phyloP scores from a whole-genome alignment of 2,113 vertebrate genomes.

The Antechinus flavipes region DNA sequence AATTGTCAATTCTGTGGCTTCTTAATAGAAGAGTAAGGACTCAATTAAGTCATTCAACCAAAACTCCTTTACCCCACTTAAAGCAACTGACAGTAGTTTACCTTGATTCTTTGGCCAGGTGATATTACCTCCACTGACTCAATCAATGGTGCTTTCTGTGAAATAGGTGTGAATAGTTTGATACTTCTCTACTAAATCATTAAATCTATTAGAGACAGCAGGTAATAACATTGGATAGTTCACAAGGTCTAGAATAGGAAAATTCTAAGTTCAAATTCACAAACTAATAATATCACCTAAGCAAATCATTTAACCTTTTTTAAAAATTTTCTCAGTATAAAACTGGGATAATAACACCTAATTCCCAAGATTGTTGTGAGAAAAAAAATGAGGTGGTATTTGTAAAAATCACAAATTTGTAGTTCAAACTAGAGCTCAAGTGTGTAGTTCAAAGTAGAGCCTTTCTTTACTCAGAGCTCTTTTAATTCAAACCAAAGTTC shows the following conservation, averaged over 20 bases:
- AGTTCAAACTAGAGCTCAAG: no score
- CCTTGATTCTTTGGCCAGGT: not conserved
- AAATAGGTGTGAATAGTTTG: not conserved
- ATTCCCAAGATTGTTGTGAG: not conserved
- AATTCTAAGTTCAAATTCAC: no score
- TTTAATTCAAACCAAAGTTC: no score
- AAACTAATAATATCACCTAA: no score
- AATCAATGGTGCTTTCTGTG: not conserved
- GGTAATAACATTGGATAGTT: not conserved
- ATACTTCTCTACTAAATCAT: not conserved
- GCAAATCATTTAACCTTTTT: not conserved
- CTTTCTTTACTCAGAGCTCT: no score
- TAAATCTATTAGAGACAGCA: not conserved
- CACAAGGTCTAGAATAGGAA: not conserved
- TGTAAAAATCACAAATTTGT: not conserved
- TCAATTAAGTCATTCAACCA: not conserved
- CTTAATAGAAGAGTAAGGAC: not conserved
- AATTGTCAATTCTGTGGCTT: not conserved
- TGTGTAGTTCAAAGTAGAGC: no score
- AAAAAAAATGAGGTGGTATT: not conserved
- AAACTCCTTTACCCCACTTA: not conserved
- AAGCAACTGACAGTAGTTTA: not conserved
- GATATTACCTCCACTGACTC: not conserved
- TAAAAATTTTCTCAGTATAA: not conserved
- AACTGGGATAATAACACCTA: no score